Evolutionary conservation across 2,113 vertebrate genomes (phyloP), one percentile per base, ranked within the genome.

Genomic region (Rhea pennata): DNA sequence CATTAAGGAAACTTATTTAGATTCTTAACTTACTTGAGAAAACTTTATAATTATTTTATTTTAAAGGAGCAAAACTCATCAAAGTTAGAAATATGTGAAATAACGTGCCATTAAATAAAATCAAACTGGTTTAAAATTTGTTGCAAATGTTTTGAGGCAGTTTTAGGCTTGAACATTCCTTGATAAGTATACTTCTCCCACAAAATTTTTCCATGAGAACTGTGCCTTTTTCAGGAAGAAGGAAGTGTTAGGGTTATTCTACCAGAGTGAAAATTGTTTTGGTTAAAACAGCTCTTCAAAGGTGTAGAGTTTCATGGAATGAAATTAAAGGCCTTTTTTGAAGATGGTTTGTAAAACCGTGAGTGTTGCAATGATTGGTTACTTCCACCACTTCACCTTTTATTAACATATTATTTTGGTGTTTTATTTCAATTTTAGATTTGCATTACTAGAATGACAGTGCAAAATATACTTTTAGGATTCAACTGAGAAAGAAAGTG

Each of bases 1-100:
- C 2, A 15, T 46, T 46, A 0, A 11, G 64, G 58, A 50, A 64
- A 33, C 1, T 12, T 44, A 29, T 27, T 15, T 0, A 1, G 3
- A 26, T 40, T 42, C 78, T 81, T 22, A 65, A 42, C 6, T 48
- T 61, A 29, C 20, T 72, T 67, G 42, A 54, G 36, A 58, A 79
- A 84, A 59, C 11, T 24, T n/a, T 11, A 10, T 22, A 21, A 12
- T 13, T 76, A 58, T 87, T 89, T 64, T 1, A 36, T 67, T 86
- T 81, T 5, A 21, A 48, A 74, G 54, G 23, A 77, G n/a, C 2
- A 53, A 69, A 92, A 46, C 33, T 70, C 7, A 51, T 46, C 42
- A 71, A 54, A 73, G 50, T 29, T n/a, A 62, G 53, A 90, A 70
- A 64, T 50, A 46, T 3, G 15, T 21, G 6, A 61, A 85, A 83